Percentiles rank a stretch among this genome's conserved stretches.
phyloP scores from a whole-genome alignment of 2,888 invertebrate genomes.

The Phrixothrix hirtus region DNA sequence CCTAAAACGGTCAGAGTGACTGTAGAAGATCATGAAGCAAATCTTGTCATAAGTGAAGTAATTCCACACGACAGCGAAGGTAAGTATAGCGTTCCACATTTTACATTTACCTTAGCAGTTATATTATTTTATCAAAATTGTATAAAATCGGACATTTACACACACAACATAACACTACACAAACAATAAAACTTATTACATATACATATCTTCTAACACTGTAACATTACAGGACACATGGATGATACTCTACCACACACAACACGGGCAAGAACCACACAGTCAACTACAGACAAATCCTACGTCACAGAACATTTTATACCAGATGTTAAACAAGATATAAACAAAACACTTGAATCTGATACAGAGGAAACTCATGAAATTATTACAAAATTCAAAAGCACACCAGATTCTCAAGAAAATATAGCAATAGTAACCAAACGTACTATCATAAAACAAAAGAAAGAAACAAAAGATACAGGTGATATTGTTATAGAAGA shows the following conservation, averaged over 20 bases:
- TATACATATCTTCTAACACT: conserved; percentile 40
- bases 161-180: conserved; percentile 16
- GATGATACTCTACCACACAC: conserved; percentile 52
- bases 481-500: conserved; percentile 58
- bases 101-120: conserved; percentile 1
- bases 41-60: conserved; percentile 57
- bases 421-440: conserved; percentile 63
- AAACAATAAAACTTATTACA: conserved; percentile 12
- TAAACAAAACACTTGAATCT: conserved; percentile 38
- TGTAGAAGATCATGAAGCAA: conserved; percentile 51
- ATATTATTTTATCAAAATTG: conserved; percentile 25
- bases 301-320: conserved; percentile 49
- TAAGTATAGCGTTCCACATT: conserved; percentile 50
- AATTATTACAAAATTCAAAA: conserved; percentile 63
- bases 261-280: conserved; percentile 48
- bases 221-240: conserved; percentile 52
- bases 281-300: conserved; percentile 37
- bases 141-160: conserved; percentile 28
- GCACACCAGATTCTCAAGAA: conserved; percentile 59
- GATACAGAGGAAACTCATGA: conserved; percentile 61
- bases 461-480: conserved; percentile 32
- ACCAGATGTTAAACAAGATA: conserved; percentile 48
- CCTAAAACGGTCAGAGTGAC: conserved; percentile 55
- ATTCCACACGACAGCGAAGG: conserved; percentile 57
- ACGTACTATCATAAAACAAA: conserved; percentile 56